Percentiles rank a stretch among this genome's conserved stretches.
These are phyloP conservation scores for Motacilla tschutschensis DNA, from an alignment of 2,113 vertebrate genomes.

Conservation along the genomic window DNA sequence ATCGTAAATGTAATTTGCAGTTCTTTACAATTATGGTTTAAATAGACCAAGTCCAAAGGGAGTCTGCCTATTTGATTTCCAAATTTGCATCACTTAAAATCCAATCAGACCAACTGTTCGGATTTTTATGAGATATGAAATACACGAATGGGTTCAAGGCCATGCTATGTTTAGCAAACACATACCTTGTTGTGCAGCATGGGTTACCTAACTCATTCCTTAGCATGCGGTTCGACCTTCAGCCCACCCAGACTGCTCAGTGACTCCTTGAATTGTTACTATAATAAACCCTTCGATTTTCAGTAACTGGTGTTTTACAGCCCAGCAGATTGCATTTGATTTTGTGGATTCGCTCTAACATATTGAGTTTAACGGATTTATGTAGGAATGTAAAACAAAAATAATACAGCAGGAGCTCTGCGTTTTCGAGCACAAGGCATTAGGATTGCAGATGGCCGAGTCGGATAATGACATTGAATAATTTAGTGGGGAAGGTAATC, in stretches of 20 bases:
- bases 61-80: slow-evolving; percentile 76
- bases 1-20: slow-evolving; percentile 66
- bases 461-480: slow-evolving; percentile 69
- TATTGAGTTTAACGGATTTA: slow-evolving; percentile 78
- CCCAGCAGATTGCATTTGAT: slow-evolving; percentile 78
- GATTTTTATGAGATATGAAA: slow-evolving; percentile 72
- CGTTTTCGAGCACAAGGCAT: slow-evolving; percentile 67
- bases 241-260: slow-evolving; percentile 52
- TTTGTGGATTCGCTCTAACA: slow-evolving; percentile 73
- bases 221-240: slow-evolving; percentile 32
- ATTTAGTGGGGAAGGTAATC: slow-evolving; percentile 72
- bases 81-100: slow-evolving; percentile 82
- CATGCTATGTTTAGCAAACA: slow-evolving; percentile 1
- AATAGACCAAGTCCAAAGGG: slow-evolving; percentile 75
- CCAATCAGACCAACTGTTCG: slow-evolving; percentile 79
- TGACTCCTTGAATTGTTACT: slow-evolving; percentile 62
- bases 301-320: slow-evolving; percentile 73
- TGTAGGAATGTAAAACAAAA: slow-evolving; percentile 76
- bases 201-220: slow-evolving; percentile 23
- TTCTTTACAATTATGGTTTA: slow-evolving; percentile 73
- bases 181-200: slow-evolving; percentile 33
- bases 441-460: slow-evolving; percentile 73
- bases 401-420: slow-evolving; percentile 67
- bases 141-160: slow-evolving; percentile 60
- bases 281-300: slow-evolving; percentile 74